A percentile compares a stretch with the other conserved stretches of the same genome.
Evolutionary conservation across 2,888 invertebrate species (phyloP).

Genomic region (Drosophila neonasuta): DNA sequence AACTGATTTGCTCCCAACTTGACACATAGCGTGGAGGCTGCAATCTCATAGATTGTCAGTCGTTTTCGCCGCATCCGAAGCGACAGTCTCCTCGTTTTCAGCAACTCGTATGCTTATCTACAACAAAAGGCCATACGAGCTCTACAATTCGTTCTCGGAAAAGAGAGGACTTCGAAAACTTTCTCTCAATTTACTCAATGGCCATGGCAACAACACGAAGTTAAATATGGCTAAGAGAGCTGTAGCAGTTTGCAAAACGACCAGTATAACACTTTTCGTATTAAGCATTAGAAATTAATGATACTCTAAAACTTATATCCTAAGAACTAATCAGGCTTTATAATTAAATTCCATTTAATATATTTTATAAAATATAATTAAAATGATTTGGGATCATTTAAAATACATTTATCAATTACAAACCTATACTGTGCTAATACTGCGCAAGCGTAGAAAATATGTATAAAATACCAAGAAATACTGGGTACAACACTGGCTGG

Average conservation of each 20-base stretch:
- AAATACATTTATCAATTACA: constrained; percentile 3
- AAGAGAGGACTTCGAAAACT: constrained; percentile 25
- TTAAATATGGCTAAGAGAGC: constrained; percentile 10
- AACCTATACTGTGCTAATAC: neutral
- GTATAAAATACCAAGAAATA: constrained; percentile 39
- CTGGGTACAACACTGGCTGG: constrained; percentile 29
- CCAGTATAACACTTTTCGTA: constrained; percentile 49
- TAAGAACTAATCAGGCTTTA: neutral
- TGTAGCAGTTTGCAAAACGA: constrained; percentile 53
- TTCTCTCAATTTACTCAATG: neutral
- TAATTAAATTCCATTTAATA: neutral
- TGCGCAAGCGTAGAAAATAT: constrained; percentile 57
- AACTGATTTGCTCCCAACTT: constrained; percentile 66
- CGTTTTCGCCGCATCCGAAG: constrained; percentile 54
- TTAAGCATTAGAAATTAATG: neutral
- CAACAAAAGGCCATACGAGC: constrained; percentile 35
- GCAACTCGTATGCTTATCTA: constrained; percentile 29
- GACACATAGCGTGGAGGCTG: constrained; percentile 70
- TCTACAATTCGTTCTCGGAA: constrained; percentile 12
- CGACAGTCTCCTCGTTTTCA: constrained; percentile 28
- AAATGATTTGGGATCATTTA: neutral
- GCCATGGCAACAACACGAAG: constrained; percentile 13
- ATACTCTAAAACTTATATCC: constrained; percentile 1
- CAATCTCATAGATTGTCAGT: constrained; percentile 47
- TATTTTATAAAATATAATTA: neutral